Evolutionary conservation across 2,888 invertebrate species (phyloP).

Genomic region (Alcis repandata): DNA sequence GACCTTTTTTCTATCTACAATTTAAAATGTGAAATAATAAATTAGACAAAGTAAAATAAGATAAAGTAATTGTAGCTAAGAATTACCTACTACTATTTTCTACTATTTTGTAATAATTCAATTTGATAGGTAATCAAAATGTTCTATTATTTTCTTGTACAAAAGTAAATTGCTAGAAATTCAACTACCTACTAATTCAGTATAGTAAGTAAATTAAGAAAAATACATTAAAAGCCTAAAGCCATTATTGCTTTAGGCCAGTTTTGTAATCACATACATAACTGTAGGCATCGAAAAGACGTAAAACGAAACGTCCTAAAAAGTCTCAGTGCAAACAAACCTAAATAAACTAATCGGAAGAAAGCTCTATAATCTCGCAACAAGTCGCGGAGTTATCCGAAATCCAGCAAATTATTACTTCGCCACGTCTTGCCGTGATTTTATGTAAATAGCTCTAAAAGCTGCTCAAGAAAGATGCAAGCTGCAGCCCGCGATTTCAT

Average conservation of each 20-base stretch:
- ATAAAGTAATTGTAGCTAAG: too few species aligned
- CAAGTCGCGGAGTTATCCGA: conserved; percentile 25
- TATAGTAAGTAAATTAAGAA: too few species aligned
- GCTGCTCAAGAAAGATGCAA: not conserved
- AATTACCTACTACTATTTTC: too few species aligned
- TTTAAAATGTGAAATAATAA: not conserved
- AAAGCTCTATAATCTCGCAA: conserved; percentile 17
- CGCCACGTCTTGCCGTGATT: conserved; percentile 30
- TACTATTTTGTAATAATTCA: too few species aligned
- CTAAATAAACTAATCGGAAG: conserved; percentile 27
- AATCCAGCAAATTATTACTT: conserved; percentile 29
- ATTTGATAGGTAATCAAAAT: too few species aligned
- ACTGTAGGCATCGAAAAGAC: not conserved
- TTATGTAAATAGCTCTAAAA: conserved; percentile 26
- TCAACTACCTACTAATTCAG: too few species aligned
- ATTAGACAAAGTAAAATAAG: too few species aligned
- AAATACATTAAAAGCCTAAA: too few species aligned
- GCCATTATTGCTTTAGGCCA: not conserved
- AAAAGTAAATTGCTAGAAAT: too few species aligned
- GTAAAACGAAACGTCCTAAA: not conserved
- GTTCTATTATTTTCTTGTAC: too few species aligned
- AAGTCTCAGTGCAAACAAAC: conserved; percentile 8
- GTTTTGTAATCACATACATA: not conserved
- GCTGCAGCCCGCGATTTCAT: not conserved
- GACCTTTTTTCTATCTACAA: not conserved